Evolutionary conservation across 2,888 invertebrate genomes (phyloP), one percentile per base, ranked within the genome.

Genomic region (Campoplex capitator): DNA sequence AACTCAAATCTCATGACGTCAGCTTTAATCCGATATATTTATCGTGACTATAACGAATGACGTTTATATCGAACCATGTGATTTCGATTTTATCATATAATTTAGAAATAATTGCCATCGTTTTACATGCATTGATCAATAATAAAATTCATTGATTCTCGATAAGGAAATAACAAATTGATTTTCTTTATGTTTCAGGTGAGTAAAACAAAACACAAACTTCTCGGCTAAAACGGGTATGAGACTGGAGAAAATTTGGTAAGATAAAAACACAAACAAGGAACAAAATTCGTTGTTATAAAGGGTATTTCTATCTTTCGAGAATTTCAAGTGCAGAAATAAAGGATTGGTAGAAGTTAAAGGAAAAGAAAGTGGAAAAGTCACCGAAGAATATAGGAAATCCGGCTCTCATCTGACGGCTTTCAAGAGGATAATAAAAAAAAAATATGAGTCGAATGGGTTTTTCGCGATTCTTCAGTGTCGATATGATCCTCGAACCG

Each of bases 101-200:
- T 45, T 45, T 45, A 45, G 13, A 13, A 45, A 11, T 13, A 2
- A 11, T 45, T 45, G 11, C 45, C 45, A 45, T 42, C 9, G 9
- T 42, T 67, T 58, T 58, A 23, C 6, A 23, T 58, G 6, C 8
- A 58, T 13, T 11, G n/a, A 42, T 38, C n/a, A 68, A 23, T 23
- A 54, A 54, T 13, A 32, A 58, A 77, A 32, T 77, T 16, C 23
- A 56, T 18, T 73, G 45, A 35, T 3, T n/a, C 9, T 54, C 11
- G 4, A 18, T 54, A 62, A 51, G 74, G 51, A 65, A 74, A 23
- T 77, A 42, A 78, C 77, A 54, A 62, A 58, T 51, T 42, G 74
- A 76, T 87, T 82, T 83, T 71, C 83, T 88, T 86, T 89, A 8
- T 91, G 91, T 92, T 92, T 83, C 90, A 92, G 92, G 92, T 92